Percentiles rank a stretch among this genome's conserved stretches.
Conservation (phyloP, 2,797 vertebrate species). For the Ficedula albicollis region DNA sequence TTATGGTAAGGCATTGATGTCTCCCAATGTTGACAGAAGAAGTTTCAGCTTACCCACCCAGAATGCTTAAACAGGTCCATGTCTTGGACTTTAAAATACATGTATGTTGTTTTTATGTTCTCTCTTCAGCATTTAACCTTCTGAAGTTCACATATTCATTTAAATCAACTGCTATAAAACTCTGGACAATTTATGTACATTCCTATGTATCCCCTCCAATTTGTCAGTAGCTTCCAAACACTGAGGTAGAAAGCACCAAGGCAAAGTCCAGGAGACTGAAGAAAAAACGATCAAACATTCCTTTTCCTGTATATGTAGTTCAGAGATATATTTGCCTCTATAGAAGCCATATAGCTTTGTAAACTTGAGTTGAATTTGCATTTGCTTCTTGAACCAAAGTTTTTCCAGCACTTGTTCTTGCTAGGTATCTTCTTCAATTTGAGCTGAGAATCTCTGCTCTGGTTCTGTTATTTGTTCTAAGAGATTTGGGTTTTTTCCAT, state of each 20-base stretch:
- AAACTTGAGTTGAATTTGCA: background rate
- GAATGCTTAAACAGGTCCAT: background rate
- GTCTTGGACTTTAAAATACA: background rate
- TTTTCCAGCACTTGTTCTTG: background rate
- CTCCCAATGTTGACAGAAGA: background rate
- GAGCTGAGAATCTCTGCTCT: background rate
- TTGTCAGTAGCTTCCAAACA: background rate
- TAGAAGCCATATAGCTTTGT: background rate
- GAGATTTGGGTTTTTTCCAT: background rate
- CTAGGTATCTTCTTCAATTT: background rate
- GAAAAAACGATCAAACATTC: background rate
- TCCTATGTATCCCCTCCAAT: background rate
- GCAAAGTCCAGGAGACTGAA: background rate
- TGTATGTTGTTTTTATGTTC: background rate
- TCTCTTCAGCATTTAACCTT: background rate
- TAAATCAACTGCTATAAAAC: background rate
- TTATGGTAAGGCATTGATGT: background rate
- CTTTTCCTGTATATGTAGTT: background rate
- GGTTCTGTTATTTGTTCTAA: background rate
- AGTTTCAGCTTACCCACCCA: background rate
- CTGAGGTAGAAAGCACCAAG: background rate
- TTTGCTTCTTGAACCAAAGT: background rate
- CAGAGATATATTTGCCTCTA: background rate
- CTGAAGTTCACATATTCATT: background rate
- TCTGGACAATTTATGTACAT: background rate